These are phyloP conservation scores for Amphimallon solstitiale DNA, from an alignment of 2,888 invertebrate genomes.

Conservation along the genomic window DNA sequence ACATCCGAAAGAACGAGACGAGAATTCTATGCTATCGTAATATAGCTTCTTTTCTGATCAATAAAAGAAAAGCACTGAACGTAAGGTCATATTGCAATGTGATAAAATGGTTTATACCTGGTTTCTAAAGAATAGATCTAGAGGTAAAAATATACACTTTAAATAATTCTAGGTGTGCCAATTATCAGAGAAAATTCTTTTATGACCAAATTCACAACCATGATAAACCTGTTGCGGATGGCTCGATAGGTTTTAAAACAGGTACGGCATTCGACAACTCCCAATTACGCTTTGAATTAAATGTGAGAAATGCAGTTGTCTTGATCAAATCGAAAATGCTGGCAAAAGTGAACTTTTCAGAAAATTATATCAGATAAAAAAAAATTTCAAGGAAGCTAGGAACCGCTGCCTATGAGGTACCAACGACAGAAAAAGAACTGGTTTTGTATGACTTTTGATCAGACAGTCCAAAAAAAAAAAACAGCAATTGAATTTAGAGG, in stretches of 20 bases:
- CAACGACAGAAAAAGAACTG: conserved; percentile 38
- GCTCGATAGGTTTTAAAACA: conserved; percentile 39
- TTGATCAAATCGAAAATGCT: conserved; percentile 47
- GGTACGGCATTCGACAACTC: conserved; percentile 35
- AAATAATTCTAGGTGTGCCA: conserved; percentile 28
- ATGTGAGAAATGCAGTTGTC: conserved; percentile 26
- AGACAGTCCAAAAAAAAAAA: conserved; percentile 34
- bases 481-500: conserved; percentile 38
- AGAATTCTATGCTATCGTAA: not conserved
- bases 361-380: conserved; percentile 45
- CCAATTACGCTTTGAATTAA: conserved; percentile 24
- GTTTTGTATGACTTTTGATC: conserved; percentile 37
- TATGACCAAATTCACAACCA: conserved; percentile 25
- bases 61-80: conserved; percentile 9
- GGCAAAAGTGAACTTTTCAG: conserved; percentile 48
- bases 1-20: conserved; percentile 4
- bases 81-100: conserved; percentile 1
- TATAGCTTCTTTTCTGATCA: not conserved
- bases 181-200: not conserved
- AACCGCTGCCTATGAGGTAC: conserved; percentile 51
- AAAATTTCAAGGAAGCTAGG: conserved; percentile 47
- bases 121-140: not conserved
- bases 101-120: conserved; percentile 6
- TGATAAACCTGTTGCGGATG: conserved; percentile 37
- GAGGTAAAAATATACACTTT: conserved; percentile 34